Conservation (phyloP, 2,888 invertebrate genomes). For the Scaptomyza polygonia region DNA sequence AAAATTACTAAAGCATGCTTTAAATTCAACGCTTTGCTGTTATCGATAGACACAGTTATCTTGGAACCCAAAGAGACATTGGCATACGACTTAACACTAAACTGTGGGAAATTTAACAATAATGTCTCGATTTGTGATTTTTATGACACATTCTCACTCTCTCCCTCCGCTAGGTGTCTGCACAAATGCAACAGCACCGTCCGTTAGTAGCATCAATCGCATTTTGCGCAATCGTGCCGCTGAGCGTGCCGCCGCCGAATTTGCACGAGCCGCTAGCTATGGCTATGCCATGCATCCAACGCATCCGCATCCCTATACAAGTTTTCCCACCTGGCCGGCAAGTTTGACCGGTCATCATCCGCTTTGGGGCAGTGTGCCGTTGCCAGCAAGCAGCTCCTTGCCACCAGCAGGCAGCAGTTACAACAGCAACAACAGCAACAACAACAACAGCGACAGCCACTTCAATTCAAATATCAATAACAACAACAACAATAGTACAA, state of each 20-base stretch:
- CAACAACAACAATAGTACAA: constrained; percentile 40
- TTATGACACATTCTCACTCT: neutral
- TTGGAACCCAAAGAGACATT: too few relatives aligned
- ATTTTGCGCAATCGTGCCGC: constrained; percentile 98
- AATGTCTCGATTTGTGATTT: too few relatives aligned
- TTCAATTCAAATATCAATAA: constrained; percentile 36
- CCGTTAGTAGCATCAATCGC: constrained; percentile 98
- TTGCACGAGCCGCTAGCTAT: constrained; percentile 95
- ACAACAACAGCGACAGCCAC: constrained; percentile 44
- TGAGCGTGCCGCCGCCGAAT: constrained; percentile 97
- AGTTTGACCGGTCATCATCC: constrained; percentile 84
- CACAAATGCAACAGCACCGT: constrained; percentile 97
- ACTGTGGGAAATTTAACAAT: too few relatives aligned
- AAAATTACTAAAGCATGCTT: too few relatives aligned
- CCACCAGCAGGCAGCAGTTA: constrained; percentile 32
- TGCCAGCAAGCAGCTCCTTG: constrained; percentile 74
- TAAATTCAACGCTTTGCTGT: too few relatives aligned
- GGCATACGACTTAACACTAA: too few relatives aligned
- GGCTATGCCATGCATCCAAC: constrained; percentile 90
- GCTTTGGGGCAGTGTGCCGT: constrained; percentile 84
- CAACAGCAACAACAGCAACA: constrained; percentile 25
- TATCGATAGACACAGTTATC: too few relatives aligned
- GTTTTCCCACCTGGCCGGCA: constrained; percentile 86
- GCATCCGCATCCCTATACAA: constrained; percentile 87
- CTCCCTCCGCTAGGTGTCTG: constrained; percentile 91